These are phyloP conservation scores for Hylaea fasciaria DNA, from an alignment of 2,888 invertebrate genomes.

Conservation along the genomic window DNA sequence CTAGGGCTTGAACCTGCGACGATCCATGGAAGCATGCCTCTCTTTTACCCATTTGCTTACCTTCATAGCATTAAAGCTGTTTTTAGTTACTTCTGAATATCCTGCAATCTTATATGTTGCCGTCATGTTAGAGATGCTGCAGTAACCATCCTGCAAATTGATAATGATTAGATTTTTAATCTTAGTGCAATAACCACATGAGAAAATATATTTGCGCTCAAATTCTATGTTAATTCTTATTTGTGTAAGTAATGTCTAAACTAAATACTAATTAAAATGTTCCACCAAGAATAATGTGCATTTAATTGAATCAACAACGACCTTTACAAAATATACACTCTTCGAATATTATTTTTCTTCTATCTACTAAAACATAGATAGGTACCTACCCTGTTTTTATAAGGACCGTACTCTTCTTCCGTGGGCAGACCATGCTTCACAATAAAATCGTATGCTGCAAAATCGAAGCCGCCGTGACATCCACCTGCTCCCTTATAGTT, in stretches of 20 bases:
- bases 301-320: too few relatives aligned
- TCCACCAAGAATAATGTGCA: too few relatives aligned
- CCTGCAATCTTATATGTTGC: slow-evolving; percentile 88
- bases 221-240: too few relatives aligned
- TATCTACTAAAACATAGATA: not conserved
- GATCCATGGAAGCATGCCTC: too few relatives aligned
- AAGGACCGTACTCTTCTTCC: slow-evolving; percentile 95
- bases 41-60: slow-evolving; percentile 45
- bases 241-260: too few relatives aligned
- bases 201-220: too few relatives aligned
- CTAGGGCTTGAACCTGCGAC: too few relatives aligned
- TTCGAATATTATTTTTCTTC: not conserved
- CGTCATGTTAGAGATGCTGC: slow-evolving; percentile 88
- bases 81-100: slow-evolving; percentile 92
- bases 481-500: slow-evolving; percentile 89
- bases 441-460: slow-evolving; percentile 94
- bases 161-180: slow-evolving; percentile 13
- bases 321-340: not conserved
- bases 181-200: too few relatives aligned
- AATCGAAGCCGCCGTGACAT: slow-evolving; percentile 96
- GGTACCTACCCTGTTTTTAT: slow-evolving; percentile 87
- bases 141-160: slow-evolving; percentile 89
- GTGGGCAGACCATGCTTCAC: slow-evolving; percentile 91
- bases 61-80: slow-evolving; percentile 88
- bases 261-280: too few relatives aligned